Conservation (phyloP, 2,113 vertebrate species). For the Caretta caretta region DNA sequence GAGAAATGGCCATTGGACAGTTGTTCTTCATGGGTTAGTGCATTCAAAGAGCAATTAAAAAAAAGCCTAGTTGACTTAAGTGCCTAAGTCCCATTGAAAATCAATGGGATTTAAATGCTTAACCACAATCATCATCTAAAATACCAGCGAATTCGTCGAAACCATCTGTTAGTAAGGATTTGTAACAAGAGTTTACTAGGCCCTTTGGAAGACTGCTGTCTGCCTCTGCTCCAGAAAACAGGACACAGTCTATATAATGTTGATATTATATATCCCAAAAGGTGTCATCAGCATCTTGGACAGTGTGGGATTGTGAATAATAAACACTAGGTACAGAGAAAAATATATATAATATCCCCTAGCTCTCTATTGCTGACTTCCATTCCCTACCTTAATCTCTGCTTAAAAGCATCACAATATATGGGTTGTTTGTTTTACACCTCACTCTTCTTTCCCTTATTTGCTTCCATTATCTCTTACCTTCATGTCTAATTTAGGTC, state of each 20-base stretch:
- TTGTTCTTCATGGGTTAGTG: background rate
- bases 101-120: background rate
- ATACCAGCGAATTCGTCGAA: background rate
- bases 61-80: background rate
- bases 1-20: background rate
- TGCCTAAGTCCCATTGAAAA: background rate
- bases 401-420: background rate
- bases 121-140: background rate
- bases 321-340: fast-evolving
- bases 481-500: background rate
- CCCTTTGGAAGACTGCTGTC: background rate
- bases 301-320: background rate
- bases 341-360: fast-evolving
- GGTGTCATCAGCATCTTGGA: constrained; percentile 57
- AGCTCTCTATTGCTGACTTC: background rate
- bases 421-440: background rate
- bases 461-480: background rate
- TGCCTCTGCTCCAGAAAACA: background rate
- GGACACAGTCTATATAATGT: background rate
- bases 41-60: background rate
- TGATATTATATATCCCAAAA: background rate
- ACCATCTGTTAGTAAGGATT: background rate
- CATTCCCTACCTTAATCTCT: background rate
- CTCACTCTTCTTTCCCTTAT: background rate
- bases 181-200: background rate